Evolutionary conservation across 2,888 invertebrate species (phyloP).

Genomic region (Notodonta dromedarius): DNA sequence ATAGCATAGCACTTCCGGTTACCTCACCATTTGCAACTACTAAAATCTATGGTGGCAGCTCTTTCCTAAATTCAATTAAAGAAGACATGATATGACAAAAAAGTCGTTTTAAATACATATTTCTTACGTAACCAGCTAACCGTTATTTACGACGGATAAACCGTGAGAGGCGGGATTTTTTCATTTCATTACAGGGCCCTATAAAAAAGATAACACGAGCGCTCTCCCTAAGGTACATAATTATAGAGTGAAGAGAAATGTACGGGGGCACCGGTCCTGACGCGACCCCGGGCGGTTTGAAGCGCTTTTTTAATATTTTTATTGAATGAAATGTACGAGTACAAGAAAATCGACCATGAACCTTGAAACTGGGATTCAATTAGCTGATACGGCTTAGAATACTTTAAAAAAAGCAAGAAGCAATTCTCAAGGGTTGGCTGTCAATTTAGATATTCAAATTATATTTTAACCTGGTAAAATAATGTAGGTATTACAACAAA

Average conservation of each 20-base stretch:
- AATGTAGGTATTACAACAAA: too few species aligned
- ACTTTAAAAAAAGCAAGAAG: neutral
- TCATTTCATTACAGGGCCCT: conserved; percentile 44
- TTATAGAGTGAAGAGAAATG: conserved; percentile 41
- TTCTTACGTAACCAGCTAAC: conserved; percentile 38
- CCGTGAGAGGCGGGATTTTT: conserved; percentile 39
- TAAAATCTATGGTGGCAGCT: too few species aligned
- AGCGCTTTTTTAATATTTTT: conserved; percentile 30
- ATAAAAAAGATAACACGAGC: conserved; percentile 42
- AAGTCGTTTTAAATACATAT: conserved; percentile 41
- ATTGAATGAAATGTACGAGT: conserved; percentile 4
- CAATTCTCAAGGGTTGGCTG: too few species aligned
- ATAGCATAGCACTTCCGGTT: too few species aligned
- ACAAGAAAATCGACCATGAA: neutral
- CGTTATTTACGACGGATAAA: conserved; percentile 36
- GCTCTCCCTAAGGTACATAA: conserved; percentile 40
- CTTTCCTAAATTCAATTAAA: neutral
- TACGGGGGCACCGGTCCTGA: conserved; percentile 25
- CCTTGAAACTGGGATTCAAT: neutral
- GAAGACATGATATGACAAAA: neutral
- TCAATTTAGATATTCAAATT: too few species aligned
- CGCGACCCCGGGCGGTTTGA: conserved; percentile 25
- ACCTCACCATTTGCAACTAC: too few species aligned
- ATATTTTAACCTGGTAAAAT: too few species aligned
- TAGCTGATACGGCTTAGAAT: neutral